phyloP scores from a whole-genome alignment of 2,797 vertebrate genomes.

The Myoxocephalus aenaeus region DNA sequence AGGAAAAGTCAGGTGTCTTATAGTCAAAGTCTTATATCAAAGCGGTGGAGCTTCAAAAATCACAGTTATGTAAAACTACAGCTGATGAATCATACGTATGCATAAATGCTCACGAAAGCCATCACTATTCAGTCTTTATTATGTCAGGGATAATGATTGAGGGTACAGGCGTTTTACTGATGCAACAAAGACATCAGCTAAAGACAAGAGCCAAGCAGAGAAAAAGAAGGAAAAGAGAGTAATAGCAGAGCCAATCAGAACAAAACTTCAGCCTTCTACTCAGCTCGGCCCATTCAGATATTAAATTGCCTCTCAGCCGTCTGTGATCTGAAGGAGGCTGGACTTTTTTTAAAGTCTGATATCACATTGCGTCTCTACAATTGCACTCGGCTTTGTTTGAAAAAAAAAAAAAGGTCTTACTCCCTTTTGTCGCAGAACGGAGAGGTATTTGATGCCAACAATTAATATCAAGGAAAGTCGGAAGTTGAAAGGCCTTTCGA shows the following conservation, averaged over 20 bases:
- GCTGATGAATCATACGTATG: background rate
- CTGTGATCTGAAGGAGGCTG: conserved; percentile 62
- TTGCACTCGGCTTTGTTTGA: no score
- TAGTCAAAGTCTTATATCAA: background rate
- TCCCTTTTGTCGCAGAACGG: background rate
- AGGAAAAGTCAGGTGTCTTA: background rate
- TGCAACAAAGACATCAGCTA: conserved; percentile 29
- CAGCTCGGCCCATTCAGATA: conserved; percentile 54
- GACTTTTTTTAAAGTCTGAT: conserved; percentile 50
- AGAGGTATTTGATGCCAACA: conserved; percentile 17
- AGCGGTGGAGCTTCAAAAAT: background rate
- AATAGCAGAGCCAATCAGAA: conserved; percentile 52
- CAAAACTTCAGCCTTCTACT: conserved; percentile 51
- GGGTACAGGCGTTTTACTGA: background rate
- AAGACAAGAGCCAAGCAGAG: conserved; percentile 20
- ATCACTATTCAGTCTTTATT: background rate
- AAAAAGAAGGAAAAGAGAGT: conserved; percentile 38
- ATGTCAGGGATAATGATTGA: background rate
- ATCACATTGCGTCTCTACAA: conserved; percentile 40
- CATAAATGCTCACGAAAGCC: background rate
- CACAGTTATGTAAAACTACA: background rate
- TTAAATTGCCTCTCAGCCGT: conserved; percentile 67
- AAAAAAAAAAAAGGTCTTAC: background rate
- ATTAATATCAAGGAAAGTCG: conserved; percentile 15
- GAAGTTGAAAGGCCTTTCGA: conserved; percentile 19